These are phyloP conservation scores for Drosophila funebris DNA, from an alignment of 1,140 invertebrate species.

Conservation along the genomic window DNA sequence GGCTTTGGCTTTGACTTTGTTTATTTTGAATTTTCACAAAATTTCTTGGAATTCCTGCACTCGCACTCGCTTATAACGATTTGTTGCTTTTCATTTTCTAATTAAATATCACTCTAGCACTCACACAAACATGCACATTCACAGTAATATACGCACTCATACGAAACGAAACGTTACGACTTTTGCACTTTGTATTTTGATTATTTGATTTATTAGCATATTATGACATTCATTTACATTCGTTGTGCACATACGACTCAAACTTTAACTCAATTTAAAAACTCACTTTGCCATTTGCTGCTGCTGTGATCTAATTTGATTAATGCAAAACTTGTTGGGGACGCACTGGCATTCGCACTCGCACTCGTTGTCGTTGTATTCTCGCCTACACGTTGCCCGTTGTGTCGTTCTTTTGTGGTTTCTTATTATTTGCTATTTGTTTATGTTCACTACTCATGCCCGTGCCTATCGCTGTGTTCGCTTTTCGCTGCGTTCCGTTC, in stretches of 20 bases:
- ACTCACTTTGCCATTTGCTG: slow-evolving; percentile 42
- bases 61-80: slow-evolving; percentile 20
- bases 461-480: slow-evolving; percentile 42
- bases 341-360: slow-evolving; percentile 39
- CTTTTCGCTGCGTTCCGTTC: slow-evolving; percentile 49
- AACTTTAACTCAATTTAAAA: slow-evolving; percentile 40
- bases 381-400: slow-evolving; percentile 38
- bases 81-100: slow-evolving; percentile 37
- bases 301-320: slow-evolving; percentile 75
- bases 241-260: slow-evolving; percentile 16
- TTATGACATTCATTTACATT: slow-evolving; percentile 68
- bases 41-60: slow-evolving; percentile 69
- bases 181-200: slow-evolving; percentile 68
- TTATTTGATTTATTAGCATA: slow-evolving; percentile 69
- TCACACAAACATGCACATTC: not conserved
- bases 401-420: slow-evolving; percentile 56
- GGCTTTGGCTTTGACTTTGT: slow-evolving; percentile 54
- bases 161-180: slow-evolving; percentile 16
- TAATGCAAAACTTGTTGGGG: slow-evolving; percentile 79
- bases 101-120: slow-evolving; percentile 20
- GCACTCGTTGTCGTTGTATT: slow-evolving; percentile 29
- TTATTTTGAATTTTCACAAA: slow-evolving; percentile 74
- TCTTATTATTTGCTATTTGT: slow-evolving; percentile 68
- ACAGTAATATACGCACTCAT: not conserved
- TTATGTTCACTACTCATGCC: slow-evolving; percentile 53